Percentiles rank a stretch among this genome's conserved stretches.
These are phyloP conservation scores for Amphipyra berbera DNA, from an alignment of 2,888 invertebrate genomes.

Conservation along the genomic window DNA sequence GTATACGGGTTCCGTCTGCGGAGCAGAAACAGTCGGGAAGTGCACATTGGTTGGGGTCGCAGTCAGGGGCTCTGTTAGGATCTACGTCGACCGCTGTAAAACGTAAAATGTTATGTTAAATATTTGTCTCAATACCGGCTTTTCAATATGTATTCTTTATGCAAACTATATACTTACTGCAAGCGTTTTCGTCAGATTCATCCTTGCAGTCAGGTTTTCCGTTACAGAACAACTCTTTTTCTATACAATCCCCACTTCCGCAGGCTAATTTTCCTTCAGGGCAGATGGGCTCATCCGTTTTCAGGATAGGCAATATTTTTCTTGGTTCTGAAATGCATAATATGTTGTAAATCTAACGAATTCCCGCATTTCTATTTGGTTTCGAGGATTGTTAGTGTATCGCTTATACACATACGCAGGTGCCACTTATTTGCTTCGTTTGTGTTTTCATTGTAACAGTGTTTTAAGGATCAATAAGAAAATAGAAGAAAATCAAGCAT, in stretches of 20 bases:
- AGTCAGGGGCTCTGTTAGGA: slow-evolving; percentile 97
- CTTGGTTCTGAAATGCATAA: slow-evolving; percentile 93
- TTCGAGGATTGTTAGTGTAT: slow-evolving; percentile 26
- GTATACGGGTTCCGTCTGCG: slow-evolving; percentile 97
- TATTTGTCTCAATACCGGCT: neutral
- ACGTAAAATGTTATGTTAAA: slow-evolving; percentile 17
- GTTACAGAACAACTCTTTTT: slow-evolving; percentile 97
- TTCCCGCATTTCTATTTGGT: slow-evolving; percentile 2
- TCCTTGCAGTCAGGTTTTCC: slow-evolving; percentile 98
- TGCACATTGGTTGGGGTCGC: slow-evolving; percentile 96
- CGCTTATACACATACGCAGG: slow-evolving; percentile 59
- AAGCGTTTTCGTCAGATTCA: slow-evolving; percentile 98
- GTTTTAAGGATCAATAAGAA: slow-evolving; percentile 68
- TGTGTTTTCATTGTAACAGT: slow-evolving; percentile 73
- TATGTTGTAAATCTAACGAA: slow-evolving; percentile 27
- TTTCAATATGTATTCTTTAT: neutral
- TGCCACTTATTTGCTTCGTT: slow-evolving; percentile 61
- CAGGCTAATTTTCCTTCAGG: slow-evolving; percentile 97
- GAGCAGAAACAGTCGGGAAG: slow-evolving; percentile 98
- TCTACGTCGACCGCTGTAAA: slow-evolving; percentile 95
- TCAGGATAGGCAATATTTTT: slow-evolving; percentile 96
- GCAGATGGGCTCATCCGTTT: slow-evolving; percentile 98
- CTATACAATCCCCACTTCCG: slow-evolving; percentile 97
- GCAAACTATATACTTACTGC: slow-evolving; percentile 92
- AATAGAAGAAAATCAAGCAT: slow-evolving; percentile 73